phyloP scores from a whole-genome alignment of 1,140 invertebrate species.

The Lasioglossum albipes region DNA sequence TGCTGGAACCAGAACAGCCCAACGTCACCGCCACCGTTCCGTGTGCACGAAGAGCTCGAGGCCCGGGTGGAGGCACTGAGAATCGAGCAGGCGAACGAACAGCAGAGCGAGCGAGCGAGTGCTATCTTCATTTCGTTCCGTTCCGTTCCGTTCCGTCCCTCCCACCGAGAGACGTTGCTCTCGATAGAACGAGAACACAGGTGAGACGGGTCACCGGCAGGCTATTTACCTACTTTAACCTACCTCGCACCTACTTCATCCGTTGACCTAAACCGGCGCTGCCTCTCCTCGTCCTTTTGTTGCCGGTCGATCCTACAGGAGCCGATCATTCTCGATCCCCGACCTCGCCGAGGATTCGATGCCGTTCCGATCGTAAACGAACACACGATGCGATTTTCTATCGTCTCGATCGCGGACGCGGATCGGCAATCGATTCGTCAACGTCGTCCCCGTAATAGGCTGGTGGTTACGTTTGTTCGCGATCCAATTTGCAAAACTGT shows the following conservation, averaged over 20 bases:
- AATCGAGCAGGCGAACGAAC: background rate
- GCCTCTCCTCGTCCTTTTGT: constrained; percentile 18
- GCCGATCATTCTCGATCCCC: too few relatives aligned
- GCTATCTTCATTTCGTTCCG: constrained; percentile 50
- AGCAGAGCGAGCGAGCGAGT: too few relatives aligned
- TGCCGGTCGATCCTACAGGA: too few relatives aligned
- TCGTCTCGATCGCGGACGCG: too few relatives aligned
- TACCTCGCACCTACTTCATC: constrained; percentile 63
- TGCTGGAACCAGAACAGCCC: constrained; percentile 38
- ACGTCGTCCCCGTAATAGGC: too few relatives aligned
- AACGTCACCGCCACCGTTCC: background rate
- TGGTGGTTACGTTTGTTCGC: too few relatives aligned
- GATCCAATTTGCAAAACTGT: too few relatives aligned
- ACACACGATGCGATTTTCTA: too few relatives aligned
- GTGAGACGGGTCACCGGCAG: constrained; percentile 80
- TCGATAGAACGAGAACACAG: constrained; percentile 80
- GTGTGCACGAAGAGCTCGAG: background rate
- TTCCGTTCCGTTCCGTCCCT: constrained; percentile 34
- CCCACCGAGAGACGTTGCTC: constrained; percentile 71
- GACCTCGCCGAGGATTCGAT: too few relatives aligned
- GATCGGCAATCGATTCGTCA: too few relatives aligned
- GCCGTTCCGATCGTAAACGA: too few relatives aligned
- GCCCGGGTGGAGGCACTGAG: background rate
- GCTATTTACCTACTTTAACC: constrained; percentile 80
- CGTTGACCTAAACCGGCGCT: constrained; percentile 29